phyloP scores from a whole-genome alignment of 2,888 invertebrate genomes.

The Brenthis hecate region DNA sequence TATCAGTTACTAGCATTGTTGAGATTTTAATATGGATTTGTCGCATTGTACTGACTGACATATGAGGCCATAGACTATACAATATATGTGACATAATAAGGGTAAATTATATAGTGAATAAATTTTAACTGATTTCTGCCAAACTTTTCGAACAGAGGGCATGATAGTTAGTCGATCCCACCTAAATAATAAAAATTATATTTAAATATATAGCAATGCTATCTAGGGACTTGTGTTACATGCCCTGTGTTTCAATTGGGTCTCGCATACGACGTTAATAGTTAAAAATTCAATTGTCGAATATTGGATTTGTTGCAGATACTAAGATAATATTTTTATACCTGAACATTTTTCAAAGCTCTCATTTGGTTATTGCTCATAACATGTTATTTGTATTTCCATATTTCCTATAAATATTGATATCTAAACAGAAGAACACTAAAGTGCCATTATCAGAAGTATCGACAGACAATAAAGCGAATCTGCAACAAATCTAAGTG shows the following conservation, averaged over 20 bases:
- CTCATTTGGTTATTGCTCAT: neutral
- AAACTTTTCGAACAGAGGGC: slow-evolving; percentile 17
- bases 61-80: neutral
- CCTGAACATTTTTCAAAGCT: slow-evolving; percentile 5
- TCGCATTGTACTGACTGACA: slow-evolving; percentile 2
- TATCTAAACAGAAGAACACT: neutral
- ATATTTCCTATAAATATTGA: neutral
- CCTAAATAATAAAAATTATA: slow-evolving; percentile 11
- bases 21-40: neutral
- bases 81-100: slow-evolving; percentile 7
- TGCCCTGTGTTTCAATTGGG: slow-evolving; percentile 16
- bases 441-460: slow-evolving; percentile 14
- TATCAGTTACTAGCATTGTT: slow-evolving; percentile 3
- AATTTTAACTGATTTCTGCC: slow-evolving; percentile 16
- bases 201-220: neutral
- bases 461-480: slow-evolving; percentile 17
- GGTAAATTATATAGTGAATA: neutral
- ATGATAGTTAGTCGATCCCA: slow-evolving; percentile 20
- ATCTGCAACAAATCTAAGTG: slow-evolving; percentile 6
- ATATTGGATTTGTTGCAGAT: slow-evolving; percentile 10
- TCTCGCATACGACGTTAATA: neutral
- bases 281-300: neutral
- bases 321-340: slow-evolving; percentile 16
- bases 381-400: too few species aligned
- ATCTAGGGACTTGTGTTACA: slow-evolving; percentile 1